Conservation (phyloP, 2,113 vertebrate species). For the Neodontobutis hainanensis region DNA sequence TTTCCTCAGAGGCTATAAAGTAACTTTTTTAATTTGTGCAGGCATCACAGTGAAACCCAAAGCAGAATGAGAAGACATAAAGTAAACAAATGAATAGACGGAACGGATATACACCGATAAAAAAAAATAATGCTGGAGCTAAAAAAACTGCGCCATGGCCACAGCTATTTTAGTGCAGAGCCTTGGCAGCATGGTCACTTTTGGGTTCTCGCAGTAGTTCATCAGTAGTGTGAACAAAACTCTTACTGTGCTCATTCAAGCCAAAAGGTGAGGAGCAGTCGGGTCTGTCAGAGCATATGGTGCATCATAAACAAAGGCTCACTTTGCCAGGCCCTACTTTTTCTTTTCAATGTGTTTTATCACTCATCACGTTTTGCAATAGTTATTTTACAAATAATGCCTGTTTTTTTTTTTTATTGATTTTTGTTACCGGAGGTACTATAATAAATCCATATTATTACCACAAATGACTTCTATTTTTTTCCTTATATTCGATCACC, state of each 20-base stretch:
- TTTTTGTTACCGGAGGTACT: too few species aligned
- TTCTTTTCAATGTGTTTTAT: constrained; percentile 3
- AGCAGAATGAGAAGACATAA: constrained; percentile 2
- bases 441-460: too few species aligned
- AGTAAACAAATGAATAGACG: neutral
- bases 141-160: neutral
- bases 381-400: too few species aligned
- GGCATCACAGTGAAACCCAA: neutral
- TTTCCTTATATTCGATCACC: neutral
- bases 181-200: constrained; percentile 10
- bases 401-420: neutral
- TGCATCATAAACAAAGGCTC: constrained; percentile 14
- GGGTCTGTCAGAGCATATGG: constrained; percentile 33
- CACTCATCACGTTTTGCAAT: too few species aligned
- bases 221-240: constrained; percentile 33
- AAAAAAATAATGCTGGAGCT: neutral
- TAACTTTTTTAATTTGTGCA: constrained; percentile 25
- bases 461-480: neutral
- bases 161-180: neutral
- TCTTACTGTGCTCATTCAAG: constrained; percentile 40
- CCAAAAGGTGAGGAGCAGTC: constrained; percentile 46
- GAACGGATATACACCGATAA: neutral
- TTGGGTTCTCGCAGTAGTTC: constrained; percentile 20
- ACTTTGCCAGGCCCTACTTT: constrained; percentile 1
- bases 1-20: constrained; percentile 26